Conservation (phyloP, 2,888 invertebrate genomes). For the Heliothis peltigera region DNA sequence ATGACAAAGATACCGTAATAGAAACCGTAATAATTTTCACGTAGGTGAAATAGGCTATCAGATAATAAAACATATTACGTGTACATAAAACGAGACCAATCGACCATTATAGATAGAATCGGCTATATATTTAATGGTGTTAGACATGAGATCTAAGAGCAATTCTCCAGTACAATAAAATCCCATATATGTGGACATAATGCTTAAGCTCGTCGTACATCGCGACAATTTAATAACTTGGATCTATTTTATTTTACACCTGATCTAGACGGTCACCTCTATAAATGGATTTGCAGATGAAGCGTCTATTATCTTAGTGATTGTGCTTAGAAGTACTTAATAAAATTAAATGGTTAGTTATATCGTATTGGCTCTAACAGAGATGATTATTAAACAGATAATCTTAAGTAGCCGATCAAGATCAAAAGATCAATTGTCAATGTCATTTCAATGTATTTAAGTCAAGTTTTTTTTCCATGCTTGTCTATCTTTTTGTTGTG, state of each 20-base stretch:
- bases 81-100: constrained; percentile 27
- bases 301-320: background rate
- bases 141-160: constrained; percentile 37
- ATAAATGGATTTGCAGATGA: background rate
- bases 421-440: no score
- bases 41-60: background rate
- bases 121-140: constrained; percentile 41
- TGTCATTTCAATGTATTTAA: no score
- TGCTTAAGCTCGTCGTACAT: constrained; percentile 39
- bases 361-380: no score
- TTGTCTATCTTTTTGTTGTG: no score
- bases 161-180: constrained; percentile 47
- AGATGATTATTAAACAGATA: no score
- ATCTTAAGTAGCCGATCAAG: no score
- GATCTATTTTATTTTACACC: background rate
- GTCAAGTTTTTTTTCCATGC: no score
- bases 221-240: background rate
- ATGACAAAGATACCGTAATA: background rate
- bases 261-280: background rate
- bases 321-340: background rate
- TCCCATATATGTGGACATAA: constrained; percentile 43
- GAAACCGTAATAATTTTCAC: background rate
- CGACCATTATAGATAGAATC: constrained; percentile 21
- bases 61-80: constrained; percentile 25
- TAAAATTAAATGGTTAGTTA: no score